Percentiles rank a stretch among this genome's conserved stretches.
Evolutionary conservation across 2,113 vertebrate species (phyloP).

Genomic region (Spilogale gracilis): DNA sequence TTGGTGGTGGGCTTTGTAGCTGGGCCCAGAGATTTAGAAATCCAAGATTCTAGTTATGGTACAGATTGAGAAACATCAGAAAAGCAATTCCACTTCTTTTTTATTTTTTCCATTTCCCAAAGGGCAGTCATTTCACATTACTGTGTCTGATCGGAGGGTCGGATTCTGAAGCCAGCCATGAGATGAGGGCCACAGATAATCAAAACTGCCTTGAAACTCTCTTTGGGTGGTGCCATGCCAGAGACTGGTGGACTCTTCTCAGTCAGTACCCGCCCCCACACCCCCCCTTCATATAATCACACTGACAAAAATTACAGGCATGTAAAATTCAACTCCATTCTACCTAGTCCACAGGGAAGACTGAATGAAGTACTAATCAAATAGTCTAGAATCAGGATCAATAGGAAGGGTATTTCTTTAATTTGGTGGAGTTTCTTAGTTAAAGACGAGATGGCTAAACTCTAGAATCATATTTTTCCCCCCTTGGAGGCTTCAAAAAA

Average conservation of each 20-base stretch:
- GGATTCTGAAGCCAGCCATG: neutral
- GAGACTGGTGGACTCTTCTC: neutral
- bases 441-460: neutral
- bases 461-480: neutral
- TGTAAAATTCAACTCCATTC: neutral
- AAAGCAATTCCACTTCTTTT: neutral
- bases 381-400: conserved; percentile 28
- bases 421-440: conserved; percentile 30
- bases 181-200: neutral
- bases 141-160: neutral
- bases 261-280: neutral
- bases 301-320: neutral
- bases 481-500: neutral
- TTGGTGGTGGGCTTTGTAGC: neutral
- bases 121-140: neutral
- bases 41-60: neutral
- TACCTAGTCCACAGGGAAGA: neutral
- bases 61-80: neutral
- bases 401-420: conserved; percentile 7
- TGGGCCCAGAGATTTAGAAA: neutral
- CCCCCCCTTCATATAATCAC: neutral
- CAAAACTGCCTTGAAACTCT: neutral
- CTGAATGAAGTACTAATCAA: neutral
- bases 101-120: neutral
- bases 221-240: neutral